Conservation (phyloP, 2,113 vertebrate genomes). For the Mirza zaza region DNA sequence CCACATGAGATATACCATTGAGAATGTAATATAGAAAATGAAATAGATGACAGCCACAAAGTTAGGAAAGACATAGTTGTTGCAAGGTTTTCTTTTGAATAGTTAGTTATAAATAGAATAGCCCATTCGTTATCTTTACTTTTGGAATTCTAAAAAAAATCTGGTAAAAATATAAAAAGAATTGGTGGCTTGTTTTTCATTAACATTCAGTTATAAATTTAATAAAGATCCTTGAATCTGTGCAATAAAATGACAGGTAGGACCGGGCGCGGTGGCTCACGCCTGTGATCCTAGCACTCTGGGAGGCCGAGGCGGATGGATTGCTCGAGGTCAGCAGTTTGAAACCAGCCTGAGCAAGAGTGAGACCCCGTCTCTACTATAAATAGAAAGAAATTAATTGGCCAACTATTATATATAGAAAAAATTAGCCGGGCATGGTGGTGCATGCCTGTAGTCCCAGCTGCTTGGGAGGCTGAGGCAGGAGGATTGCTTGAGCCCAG, state of each 20-base stretch:
- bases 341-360: too few species aligned
- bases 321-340: too few species aligned
- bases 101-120: background rate
- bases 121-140: background rate
- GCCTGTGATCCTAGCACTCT: too few species aligned
- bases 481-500: too few species aligned
- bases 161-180: background rate
- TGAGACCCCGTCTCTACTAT: too few species aligned
- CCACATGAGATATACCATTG: background rate
- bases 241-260: background rate
- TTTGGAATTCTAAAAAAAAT: constrained; percentile 1
- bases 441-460: too few species aligned
- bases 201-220: background rate
- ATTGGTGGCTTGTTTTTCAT: background rate
- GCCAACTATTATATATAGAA: too few species aligned
- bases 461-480: too few species aligned
- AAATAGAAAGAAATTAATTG: too few species aligned
- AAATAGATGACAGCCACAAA: background rate
- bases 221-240: background rate
- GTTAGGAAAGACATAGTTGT: background rate
- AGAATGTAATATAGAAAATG: background rate
- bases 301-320: too few species aligned
- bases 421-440: too few species aligned
- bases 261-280: too few species aligned
- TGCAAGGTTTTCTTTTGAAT: background rate